A percentile compares a stretch with the other conserved stretches of the same genome.
Evolutionary conservation across 2,888 invertebrate genomes (phyloP).

Genomic region (Anorthoa munda): DNA sequence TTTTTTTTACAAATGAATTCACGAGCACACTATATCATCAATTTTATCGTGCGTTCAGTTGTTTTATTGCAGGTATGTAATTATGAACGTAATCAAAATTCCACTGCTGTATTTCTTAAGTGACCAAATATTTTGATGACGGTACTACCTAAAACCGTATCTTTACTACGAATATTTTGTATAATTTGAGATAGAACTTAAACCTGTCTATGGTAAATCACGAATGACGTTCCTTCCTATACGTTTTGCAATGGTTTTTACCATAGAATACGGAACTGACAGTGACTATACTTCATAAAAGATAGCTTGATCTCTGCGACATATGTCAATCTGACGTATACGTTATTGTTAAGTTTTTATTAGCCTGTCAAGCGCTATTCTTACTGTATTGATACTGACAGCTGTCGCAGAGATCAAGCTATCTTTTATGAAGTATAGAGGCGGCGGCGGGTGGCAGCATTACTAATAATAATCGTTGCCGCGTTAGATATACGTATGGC

Average conservation of each 20-base stretch:
- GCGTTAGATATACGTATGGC: too few relatives aligned
- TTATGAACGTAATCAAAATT: background rate
- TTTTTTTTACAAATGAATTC: background rate
- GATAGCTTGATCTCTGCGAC: too few relatives aligned
- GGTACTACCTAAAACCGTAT: background rate
- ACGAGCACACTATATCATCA: background rate
- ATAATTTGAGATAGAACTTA: background rate
- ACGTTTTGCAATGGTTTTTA: background rate
- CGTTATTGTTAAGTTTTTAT: too few relatives aligned
- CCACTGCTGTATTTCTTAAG: background rate
- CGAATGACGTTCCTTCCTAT: background rate
- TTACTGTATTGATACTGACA: too few relatives aligned
- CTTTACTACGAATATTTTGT: background rate
- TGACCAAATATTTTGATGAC: background rate
- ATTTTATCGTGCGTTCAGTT: constrained; percentile 8
- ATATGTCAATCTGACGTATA: too few relatives aligned
- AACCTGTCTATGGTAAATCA: background rate
- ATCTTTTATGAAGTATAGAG: too few relatives aligned
- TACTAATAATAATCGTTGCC: too few relatives aligned
- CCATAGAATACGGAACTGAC: background rate
- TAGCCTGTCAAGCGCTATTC: too few relatives aligned
- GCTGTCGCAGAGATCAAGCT: too few relatives aligned
- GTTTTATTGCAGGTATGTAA: constrained; percentile 1
- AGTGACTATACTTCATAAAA: too few relatives aligned
- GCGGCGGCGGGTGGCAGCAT: too few relatives aligned